Percentiles rank a stretch among this genome's conserved stretches.
phyloP scores from a whole-genome alignment of 2,797 vertebrate genomes.

The Austrolebias charrua region DNA sequence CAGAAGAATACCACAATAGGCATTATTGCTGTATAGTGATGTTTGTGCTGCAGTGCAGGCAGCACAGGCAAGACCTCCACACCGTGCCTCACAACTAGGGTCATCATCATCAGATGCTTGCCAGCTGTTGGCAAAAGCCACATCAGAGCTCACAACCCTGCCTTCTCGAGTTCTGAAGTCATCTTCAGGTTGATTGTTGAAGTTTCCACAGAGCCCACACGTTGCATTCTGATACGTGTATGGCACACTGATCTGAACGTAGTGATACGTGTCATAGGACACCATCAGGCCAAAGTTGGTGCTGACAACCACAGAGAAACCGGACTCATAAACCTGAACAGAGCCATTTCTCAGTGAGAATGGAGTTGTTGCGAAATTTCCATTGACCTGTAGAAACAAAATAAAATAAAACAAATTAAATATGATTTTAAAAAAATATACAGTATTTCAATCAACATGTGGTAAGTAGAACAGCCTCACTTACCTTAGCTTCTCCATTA shows the following conservation, averaged over 20 bases:
- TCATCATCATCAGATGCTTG: constrained; percentile 30
- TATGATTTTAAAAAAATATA: background rate
- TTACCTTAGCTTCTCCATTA: constrained; percentile 55
- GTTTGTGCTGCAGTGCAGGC: constrained; percentile 23
- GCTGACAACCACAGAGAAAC: constrained; percentile 61
- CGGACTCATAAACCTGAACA: constrained; percentile 61
- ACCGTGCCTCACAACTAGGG: constrained; percentile 31
- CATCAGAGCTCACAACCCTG: constrained; percentile 43
- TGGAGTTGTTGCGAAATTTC: constrained; percentile 53
- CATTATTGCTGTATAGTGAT: constrained; percentile 32
- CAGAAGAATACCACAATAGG: constrained; percentile 62
- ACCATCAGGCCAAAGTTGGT: constrained; percentile 71
- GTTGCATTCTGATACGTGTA: constrained; percentile 61
- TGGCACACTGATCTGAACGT: constrained; percentile 62
- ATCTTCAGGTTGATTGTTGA: constrained; percentile 60
- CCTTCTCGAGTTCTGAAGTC: constrained; percentile 64
- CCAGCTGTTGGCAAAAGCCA: constrained; percentile 71
- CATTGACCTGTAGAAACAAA: constrained; percentile 66
- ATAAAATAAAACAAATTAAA: background rate
- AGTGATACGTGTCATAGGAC: constrained; percentile 57
- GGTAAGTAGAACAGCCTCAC: accelerated
- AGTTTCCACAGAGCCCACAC: constrained; percentile 75
- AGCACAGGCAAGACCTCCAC: constrained; percentile 52
- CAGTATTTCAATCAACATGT: too few relatives aligned
- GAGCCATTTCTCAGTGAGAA: constrained; percentile 57